These are phyloP conservation scores for Tillus elongatus DNA, from an alignment of 2,888 invertebrate genomes.

Conservation along the genomic window DNA sequence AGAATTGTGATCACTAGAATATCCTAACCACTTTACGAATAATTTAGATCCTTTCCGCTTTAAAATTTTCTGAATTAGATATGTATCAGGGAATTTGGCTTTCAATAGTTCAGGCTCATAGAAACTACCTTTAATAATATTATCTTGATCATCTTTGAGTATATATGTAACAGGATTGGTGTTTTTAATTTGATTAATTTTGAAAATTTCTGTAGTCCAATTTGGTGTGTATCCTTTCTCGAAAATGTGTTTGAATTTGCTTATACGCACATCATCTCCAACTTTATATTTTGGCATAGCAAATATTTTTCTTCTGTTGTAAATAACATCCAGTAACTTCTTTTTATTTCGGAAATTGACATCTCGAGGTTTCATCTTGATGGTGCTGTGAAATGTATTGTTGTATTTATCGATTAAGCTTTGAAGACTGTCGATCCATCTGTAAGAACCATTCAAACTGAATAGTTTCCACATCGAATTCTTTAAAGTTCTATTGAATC, in stretches of 20 bases:
- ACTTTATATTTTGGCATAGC: constrained; percentile 18
- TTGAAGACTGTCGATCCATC: constrained; percentile 18
- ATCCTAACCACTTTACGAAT: constrained; percentile 24
- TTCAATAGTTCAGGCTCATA: constrained; percentile 27
- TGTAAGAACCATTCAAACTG: constrained; percentile 13
- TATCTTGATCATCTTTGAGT: too few species aligned
- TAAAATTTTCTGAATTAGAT: constrained; percentile 27
- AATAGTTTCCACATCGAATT: constrained; percentile 16
- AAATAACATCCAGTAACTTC: constrained; percentile 10
- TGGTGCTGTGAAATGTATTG: constrained; percentile 19
- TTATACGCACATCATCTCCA: constrained; percentile 23
- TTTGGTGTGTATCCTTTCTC: constrained; percentile 1
- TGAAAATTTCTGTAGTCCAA: too few species aligned
- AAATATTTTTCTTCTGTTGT: constrained; percentile 11
- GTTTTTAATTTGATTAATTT: constrained; percentile 21
- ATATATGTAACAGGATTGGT: constrained; percentile 23
- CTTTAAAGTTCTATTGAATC: constrained; percentile 9
- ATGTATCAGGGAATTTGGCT: constrained; percentile 24
- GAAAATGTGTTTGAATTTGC: constrained; percentile 18
- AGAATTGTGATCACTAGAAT: too few species aligned
- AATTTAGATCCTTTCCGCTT: constrained; percentile 16
- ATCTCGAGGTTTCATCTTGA: constrained; percentile 17
- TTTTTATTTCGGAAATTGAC: constrained; percentile 23
- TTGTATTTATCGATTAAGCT: constrained; percentile 19
- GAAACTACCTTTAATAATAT: constrained; percentile 28